phyloP scores from a whole-genome alignment of 2,797 vertebrate genomes.

The Lemur catta region DNA sequence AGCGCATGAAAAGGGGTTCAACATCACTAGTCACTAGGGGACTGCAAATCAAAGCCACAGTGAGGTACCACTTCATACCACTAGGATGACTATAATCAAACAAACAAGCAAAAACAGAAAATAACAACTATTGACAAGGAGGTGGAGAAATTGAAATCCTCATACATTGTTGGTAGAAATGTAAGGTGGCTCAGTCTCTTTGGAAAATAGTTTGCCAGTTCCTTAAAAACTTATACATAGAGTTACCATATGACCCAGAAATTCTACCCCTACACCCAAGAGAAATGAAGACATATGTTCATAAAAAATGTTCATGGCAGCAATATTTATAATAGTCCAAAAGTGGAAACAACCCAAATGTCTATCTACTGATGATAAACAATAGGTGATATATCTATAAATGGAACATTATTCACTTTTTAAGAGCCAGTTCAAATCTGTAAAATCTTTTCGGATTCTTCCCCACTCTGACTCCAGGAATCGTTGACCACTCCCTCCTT shows the following conservation, averaged over 20 bases:
- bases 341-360: background rate
- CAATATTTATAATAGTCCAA: background rate
- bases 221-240: background rate
- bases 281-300: conserved; percentile 16
- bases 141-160: background rate
- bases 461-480: background rate
- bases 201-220: background rate
- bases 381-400: background rate
- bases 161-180: background rate
- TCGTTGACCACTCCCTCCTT: background rate
- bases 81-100: background rate
- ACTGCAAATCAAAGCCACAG: background rate
- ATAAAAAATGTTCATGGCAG: background rate
- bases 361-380: background rate
- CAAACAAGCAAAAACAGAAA: background rate
- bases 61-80: background rate
- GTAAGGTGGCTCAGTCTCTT: background rate
- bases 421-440: background rate
- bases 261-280: background rate
- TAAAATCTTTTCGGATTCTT: conserved; percentile 5
- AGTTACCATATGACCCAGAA: background rate
- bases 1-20: background rate
- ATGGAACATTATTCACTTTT: background rate
- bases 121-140: background rate
- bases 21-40: background rate